A percentile compares a stretch with the other conserved stretches of the same genome.
Evolutionary conservation across 2,888 invertebrate species (phyloP).

Genomic region (Caenorhabditis imperialis): DNA sequence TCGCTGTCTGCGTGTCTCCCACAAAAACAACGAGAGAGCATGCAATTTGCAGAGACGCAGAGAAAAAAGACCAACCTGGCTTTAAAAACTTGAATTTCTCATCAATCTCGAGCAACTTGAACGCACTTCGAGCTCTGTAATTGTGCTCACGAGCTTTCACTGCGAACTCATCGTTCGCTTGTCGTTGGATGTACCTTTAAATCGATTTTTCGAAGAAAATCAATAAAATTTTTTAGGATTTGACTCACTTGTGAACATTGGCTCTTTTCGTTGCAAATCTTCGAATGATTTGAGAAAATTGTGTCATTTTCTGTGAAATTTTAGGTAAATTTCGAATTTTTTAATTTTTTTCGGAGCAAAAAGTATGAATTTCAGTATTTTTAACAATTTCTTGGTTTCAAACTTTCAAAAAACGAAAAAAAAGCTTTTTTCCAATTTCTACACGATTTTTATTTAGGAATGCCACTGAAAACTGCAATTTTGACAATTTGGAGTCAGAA

Average conservation of each 20-base stretch:
- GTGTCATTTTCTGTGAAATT: slow-evolving; percentile 1
- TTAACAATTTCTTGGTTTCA: not conserved
- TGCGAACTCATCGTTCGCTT: slow-evolving; percentile 69
- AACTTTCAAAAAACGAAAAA: not conserved
- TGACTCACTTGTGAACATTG: slow-evolving; percentile 23
- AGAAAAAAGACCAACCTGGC: slow-evolving; percentile 50
- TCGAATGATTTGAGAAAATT: not conserved
- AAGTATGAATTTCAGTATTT: not conserved
- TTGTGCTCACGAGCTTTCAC: slow-evolving; percentile 68
- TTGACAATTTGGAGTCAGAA: too few relatives aligned
- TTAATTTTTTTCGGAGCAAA: not conserved
- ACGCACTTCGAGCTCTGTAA: slow-evolving; percentile 76
- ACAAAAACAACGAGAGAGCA: too few relatives aligned
- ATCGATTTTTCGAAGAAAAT: too few relatives aligned
- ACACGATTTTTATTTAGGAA: not conserved
- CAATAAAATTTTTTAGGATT: not conserved
- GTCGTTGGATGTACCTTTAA: slow-evolving; percentile 68
- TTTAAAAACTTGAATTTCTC: slow-evolving; percentile 69
- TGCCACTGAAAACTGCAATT: not conserved
- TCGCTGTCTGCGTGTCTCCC: too few relatives aligned
- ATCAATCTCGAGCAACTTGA: slow-evolving; percentile 76
- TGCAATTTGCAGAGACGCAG: too few relatives aligned
- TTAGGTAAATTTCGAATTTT: not conserved
- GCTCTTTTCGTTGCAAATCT: slow-evolving; percentile 25
- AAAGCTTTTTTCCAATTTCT: not conserved